Evolutionary conservation across 2,797 vertebrate genomes (phyloP), one percentile per base, ranked within the genome.

Genomic region (Poecilia wingei): DNA sequence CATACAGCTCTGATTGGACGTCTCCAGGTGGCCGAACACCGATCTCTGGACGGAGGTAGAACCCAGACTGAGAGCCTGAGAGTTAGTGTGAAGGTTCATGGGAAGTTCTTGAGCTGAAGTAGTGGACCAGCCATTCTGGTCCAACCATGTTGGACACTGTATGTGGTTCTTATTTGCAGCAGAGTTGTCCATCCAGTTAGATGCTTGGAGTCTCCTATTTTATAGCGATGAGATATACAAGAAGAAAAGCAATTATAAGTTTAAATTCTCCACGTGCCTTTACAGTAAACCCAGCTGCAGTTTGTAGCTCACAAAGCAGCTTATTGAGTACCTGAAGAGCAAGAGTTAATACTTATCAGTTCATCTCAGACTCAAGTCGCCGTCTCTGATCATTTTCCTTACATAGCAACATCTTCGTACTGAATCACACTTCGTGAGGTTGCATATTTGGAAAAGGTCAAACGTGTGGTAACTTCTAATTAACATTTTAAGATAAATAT

Each of bases 81-180:
- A 81, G 66, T 46, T 47, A 51, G 78, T 4, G n/a, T 81, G 73
- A 0, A 88, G 51, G 51, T 83, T 82, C 69, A 87, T 46, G 16
- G 77, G 73, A 0, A 79, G 5, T 82, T 77, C 84, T 49, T 81
- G 85, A 55, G 85, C 18, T 8, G 81, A 78, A 75, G 85, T 10
- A n/a, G 82, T 39, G 12, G 92, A 72, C 94, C 93, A 94, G 82
- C 74, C 85, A 45, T 83, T 85, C 49, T 88, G 92, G 46, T 49
- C 71, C 2, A 28, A n/a, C 93, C 92, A 94, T 2, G 85, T 75
- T 7, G 87, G 87, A 72, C 84, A 85, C 33, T 87, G 45, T 8
- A 84, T 28, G n/a, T 82, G 86, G 69, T 20, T 84, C 46, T 92
- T 91, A 82, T 91, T 90, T 43, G 79, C 72, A 31, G 88, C 41